Evolutionary conservation across 2,888 invertebrate species (phyloP).

Genomic region (Ephialtes manifestator): DNA sequence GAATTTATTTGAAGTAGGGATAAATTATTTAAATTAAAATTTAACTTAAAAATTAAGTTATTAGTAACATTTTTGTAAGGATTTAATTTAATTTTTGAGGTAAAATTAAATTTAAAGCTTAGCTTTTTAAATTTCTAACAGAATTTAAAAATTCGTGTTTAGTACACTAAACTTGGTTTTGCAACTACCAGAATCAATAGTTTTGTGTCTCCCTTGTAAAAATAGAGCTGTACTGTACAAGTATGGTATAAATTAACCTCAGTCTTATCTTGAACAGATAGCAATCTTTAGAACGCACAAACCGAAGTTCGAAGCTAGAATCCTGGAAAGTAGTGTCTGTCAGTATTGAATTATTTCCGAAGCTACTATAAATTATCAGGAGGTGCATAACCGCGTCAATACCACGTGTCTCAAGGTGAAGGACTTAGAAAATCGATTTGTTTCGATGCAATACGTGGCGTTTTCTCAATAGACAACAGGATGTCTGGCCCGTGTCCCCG

Average conservation of each 20-base stretch:
- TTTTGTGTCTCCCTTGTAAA: neutral
- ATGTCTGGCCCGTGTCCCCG: neutral
- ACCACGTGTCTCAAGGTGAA: neutral
- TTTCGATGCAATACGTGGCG: neutral
- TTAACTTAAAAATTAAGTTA: no score
- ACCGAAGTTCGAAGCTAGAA: neutral
- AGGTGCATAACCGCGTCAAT: neutral
- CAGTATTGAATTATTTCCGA: neutral
- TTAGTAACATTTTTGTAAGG: no score
- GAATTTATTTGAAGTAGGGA: no score
- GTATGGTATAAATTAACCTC: neutral
- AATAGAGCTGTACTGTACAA: neutral
- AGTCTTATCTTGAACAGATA: neutral
- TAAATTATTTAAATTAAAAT: no score
- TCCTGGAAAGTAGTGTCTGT: neutral
- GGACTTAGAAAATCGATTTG: conserved; percentile 1
- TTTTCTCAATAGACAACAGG: neutral
- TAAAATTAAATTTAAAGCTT: no score
- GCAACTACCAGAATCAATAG: neutral
- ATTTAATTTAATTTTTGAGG: no score
- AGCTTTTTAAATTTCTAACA: no score
- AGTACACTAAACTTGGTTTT: neutral
- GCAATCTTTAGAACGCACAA: neutral
- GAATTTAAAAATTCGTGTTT: no score
- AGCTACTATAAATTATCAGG: neutral